phyloP scores from a whole-genome alignment of 2,888 invertebrate species.

The Chironomus riparius region DNA sequence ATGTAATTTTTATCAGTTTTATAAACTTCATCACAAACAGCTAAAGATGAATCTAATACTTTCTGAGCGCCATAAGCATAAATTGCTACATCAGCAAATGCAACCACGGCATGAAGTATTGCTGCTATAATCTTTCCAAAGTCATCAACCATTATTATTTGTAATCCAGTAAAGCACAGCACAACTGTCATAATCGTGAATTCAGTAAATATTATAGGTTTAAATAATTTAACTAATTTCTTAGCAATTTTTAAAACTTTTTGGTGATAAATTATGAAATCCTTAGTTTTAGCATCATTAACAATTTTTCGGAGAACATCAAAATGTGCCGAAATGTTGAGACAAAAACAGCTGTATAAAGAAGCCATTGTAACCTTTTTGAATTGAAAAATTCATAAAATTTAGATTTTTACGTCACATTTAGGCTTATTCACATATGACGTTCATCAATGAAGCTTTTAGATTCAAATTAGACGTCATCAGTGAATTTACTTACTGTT shows the following conservation, averaged over 20 bases:
- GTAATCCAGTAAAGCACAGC: slow-evolving; percentile 20
- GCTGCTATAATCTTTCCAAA: not conserved
- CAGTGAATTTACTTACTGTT: too few species aligned
- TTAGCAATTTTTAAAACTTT: not conserved
- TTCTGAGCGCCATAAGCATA: too few species aligned
- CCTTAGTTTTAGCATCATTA: not conserved
- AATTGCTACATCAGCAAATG: too few species aligned
- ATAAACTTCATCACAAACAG: too few species aligned
- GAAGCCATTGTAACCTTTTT: not conserved
- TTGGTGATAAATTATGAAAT: not conserved
- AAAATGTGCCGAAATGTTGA: not conserved
- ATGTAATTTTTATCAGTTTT: too few species aligned
- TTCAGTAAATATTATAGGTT: slow-evolving; percentile 1
- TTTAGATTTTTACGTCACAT: too few species aligned
- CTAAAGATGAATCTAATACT: too few species aligned
- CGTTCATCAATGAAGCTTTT: too few species aligned
- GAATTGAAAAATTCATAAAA: too few species aligned
- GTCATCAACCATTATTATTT: not conserved
- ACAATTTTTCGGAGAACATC: not conserved
- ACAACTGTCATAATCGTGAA: slow-evolving; percentile 7
- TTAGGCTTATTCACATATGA: too few species aligned
- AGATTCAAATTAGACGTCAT: too few species aligned
- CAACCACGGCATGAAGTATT: not conserved
- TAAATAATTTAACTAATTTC: not conserved
- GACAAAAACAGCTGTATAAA: not conserved